Evolutionary conservation across 2,113 vertebrate species (phyloP).

Genomic region (Leptodactylus fuscus): DNA sequence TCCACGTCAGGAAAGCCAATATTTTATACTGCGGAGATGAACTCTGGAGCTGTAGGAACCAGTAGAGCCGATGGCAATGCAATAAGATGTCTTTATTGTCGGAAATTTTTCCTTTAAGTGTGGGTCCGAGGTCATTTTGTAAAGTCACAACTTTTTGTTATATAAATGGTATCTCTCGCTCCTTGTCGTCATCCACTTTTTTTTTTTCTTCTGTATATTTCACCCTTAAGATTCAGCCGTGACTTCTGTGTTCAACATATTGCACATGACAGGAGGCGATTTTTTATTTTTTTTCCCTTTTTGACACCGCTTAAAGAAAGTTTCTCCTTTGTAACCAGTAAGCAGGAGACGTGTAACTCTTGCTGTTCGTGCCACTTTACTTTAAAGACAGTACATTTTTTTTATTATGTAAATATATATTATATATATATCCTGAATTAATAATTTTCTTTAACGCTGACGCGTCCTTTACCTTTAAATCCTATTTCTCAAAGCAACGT

Average conservation of each 20-base stretch:
- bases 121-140: slow-evolving; percentile 20
- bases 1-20: slow-evolving; percentile 63
- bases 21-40: slow-evolving; percentile 66
- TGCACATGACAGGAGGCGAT: background rate
- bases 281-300: background rate
- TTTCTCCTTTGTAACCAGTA: slow-evolving; percentile 54
- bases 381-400: slow-evolving; percentile 62
- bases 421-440: slow-evolving; percentile 61
- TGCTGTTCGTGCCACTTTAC: slow-evolving; percentile 62
- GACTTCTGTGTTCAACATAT: background rate
- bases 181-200: background rate
- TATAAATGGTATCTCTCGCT: background rate
- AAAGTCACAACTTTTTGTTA: background rate
- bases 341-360: slow-evolving; percentile 35
- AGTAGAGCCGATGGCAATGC: slow-evolving; percentile 53
- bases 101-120: background rate
- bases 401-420: slow-evolving; percentile 71
- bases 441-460: slow-evolving; percentile 66
- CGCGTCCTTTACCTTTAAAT: slow-evolving; percentile 62
- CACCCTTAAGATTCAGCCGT: slow-evolving; percentile 4
- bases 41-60: slow-evolving; percentile 17
- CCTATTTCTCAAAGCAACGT: slow-evolving; percentile 35
- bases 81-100: slow-evolving; percentile 55
- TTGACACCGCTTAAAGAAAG: slow-evolving; percentile 26
- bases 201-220: slow-evolving; percentile 12